A percentile compares a stretch with the other conserved stretches of the same genome.
phyloP scores from a whole-genome alignment of 2,888 invertebrate species.

The Acanthopleura granulata region DNA sequence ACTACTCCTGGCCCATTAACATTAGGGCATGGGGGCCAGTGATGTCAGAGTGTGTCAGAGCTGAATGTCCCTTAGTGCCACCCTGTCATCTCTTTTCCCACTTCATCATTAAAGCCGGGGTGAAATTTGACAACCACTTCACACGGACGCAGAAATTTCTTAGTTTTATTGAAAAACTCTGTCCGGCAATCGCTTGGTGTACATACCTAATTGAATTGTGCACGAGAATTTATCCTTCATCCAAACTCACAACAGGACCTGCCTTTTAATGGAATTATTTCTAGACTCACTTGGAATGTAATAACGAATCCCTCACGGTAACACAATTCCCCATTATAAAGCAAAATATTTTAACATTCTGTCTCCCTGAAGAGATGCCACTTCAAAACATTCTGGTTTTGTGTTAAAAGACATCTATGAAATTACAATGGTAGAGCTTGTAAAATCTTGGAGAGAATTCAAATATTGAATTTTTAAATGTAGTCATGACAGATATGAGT shows the following conservation, averaged over 20 bases:
- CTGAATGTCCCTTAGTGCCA: neutral
- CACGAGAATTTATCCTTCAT: conserved; percentile 4
- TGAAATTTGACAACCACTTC: conserved; percentile 17
- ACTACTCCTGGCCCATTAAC: conserved; percentile 7
- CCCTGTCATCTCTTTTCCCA: conserved; percentile 15
- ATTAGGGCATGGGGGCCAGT: conserved; percentile 14
- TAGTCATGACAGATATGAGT: no score
- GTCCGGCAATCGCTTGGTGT: neutral
- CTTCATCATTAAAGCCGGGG: conserved; percentile 2
- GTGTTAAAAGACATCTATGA: no score
- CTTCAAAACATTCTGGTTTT: no score
- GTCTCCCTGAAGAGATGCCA: no score
- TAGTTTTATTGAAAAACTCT: conserved; percentile 15
- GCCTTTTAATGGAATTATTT: neutral
- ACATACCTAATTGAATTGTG: conserved; percentile 19
- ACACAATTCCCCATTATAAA: no score
- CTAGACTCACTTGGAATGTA: no score
- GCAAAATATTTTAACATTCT: no score
- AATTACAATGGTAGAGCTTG: no score
- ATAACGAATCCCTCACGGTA: no score
- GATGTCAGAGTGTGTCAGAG: conserved; percentile 11
- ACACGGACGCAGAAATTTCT: neutral
- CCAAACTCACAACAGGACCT: neutral
- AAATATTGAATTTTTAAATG: no score
- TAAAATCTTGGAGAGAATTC: no score